A percentile compares a stretch with the other conserved stretches of the same genome.
These are phyloP conservation scores for Pseudomugil gertrudae DNA, from an alignment of 2,797 vertebrate species.

Conservation along the genomic window DNA sequence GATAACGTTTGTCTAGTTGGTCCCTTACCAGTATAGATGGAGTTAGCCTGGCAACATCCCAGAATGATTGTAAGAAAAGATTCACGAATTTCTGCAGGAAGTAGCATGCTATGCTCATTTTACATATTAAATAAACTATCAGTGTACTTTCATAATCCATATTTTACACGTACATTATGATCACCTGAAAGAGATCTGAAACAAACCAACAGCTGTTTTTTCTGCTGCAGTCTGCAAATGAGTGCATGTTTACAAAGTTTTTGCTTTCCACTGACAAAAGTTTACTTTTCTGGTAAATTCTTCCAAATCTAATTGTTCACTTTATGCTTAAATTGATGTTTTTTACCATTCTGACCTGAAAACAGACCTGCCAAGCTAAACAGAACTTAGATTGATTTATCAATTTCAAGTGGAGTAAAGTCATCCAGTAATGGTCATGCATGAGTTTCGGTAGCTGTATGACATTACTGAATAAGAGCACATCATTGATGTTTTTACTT, in stretches of 20 bases:
- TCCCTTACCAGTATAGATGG: not conserved
- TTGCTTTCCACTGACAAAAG: not conserved
- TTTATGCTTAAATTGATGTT: not conserved
- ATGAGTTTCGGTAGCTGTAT: not conserved
- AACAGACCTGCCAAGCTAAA: not conserved
- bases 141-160: not conserved
- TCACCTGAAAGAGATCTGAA: not conserved
- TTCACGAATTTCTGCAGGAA: not conserved
- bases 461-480: too few relatives aligned
- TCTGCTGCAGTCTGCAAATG: not conserved
- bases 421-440: not conserved
- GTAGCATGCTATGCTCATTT: not conserved
- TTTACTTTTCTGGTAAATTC: not conserved
- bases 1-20: constrained; percentile 26
- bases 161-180: not conserved
- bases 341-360: not conserved
- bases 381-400: not conserved
- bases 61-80: constrained; percentile 9
- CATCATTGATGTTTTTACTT: too few relatives aligned
- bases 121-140: not conserved
- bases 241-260: not conserved
- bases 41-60: not conserved
- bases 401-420: not conserved
- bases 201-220: not conserved
- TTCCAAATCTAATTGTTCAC: not conserved